Base-by-base conservation (phyloP, 2,797 vertebrate species). In the Holocentrus rufus region DNA sequence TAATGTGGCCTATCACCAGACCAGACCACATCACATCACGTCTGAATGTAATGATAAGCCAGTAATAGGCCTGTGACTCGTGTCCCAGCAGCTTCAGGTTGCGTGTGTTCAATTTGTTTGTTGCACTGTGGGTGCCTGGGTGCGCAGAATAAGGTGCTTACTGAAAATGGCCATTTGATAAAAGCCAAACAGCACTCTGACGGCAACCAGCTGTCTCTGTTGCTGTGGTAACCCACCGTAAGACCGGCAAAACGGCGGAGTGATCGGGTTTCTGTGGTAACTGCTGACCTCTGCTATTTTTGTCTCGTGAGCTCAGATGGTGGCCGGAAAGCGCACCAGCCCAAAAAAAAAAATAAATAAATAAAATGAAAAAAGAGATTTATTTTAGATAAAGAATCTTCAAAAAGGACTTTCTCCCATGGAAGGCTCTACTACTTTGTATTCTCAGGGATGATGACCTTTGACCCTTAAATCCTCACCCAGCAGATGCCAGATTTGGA, bases 161-260 rank as follows among this genome's bases (percentile, higher is more conserved):
- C 83, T 79, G 85, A 88, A 90, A 89, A 83, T 62, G 81, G 85
- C 82, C 88, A 66, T 85, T 83, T 83, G 74, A 87, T 90, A 47
- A 80, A 89, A 84, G 87, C 70, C 36, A 60, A 82, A 66, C 76
- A 30, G 83, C 81, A 63, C 72, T 80, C 86, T 92, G 85, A 83
- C 83, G 80, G 85, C 87, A 86, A 82, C 89, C 91, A 83, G 78
- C 88, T 93, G 91, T 87, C 92, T 92, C 91, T 90, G 93, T 96
- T 93, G 93, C 95, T 80, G 85, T 94, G 93, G 93, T 87, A 93
- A 93, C 92, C 76, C 83, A 67, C 6, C 1, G 23, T 81, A 80
- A 74, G 80, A 87, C 80, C 57, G 34, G 74, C 79, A 72, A 85
- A 88, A 73, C 65, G 34, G 80, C 76, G 76, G 74, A 77, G 80